Percentiles rank a stretch among this genome's conserved stretches.
Evolutionary conservation across 2,888 invertebrate genomes (phyloP).

Genomic region (Stenichneumon culpator): DNA sequence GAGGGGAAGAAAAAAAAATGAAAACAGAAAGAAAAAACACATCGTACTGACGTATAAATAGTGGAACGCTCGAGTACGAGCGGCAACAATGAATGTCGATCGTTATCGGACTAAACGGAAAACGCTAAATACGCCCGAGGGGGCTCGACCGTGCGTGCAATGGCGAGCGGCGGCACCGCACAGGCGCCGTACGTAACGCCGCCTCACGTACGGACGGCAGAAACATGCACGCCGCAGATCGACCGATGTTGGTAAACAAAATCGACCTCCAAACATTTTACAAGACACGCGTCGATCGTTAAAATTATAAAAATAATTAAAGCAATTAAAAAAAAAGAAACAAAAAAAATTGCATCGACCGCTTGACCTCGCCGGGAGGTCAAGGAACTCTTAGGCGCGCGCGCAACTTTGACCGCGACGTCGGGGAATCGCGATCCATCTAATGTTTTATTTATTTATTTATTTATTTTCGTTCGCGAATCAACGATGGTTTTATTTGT

Average conservation of each 20-base stretch:
- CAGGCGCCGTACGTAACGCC: not conserved
- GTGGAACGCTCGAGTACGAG: slow-evolving; percentile 6
- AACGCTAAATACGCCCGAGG: slow-evolving; percentile 41
- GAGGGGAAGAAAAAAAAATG: not conserved
- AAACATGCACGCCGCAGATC: not conserved
- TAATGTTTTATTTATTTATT: not conserved
- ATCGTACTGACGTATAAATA: slow-evolving; percentile 29
- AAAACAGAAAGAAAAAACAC: not conserved
- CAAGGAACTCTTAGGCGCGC: slow-evolving; percentile 26
- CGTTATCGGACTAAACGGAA: slow-evolving; percentile 56
- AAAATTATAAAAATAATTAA: no score
- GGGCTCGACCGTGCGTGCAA: slow-evolving; percentile 34
- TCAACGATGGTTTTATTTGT: not conserved
- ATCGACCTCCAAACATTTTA: not conserved
- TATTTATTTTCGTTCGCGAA: not conserved
- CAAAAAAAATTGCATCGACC: not conserved
- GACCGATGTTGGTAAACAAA: not conserved
- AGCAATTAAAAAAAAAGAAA: no score
- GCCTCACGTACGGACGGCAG: not conserved
- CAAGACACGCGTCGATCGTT: no score
- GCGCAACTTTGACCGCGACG: not conserved
- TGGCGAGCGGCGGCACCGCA: not conserved
- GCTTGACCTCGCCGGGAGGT: not conserved
- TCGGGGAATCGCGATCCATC: not conserved
- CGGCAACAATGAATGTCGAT: slow-evolving; percentile 56